A percentile compares a stretch with the other conserved stretches of the same genome.
phyloP scores from a whole-genome alignment of 2,113 vertebrate species.

The Tachysurus fulvidraco region DNA sequence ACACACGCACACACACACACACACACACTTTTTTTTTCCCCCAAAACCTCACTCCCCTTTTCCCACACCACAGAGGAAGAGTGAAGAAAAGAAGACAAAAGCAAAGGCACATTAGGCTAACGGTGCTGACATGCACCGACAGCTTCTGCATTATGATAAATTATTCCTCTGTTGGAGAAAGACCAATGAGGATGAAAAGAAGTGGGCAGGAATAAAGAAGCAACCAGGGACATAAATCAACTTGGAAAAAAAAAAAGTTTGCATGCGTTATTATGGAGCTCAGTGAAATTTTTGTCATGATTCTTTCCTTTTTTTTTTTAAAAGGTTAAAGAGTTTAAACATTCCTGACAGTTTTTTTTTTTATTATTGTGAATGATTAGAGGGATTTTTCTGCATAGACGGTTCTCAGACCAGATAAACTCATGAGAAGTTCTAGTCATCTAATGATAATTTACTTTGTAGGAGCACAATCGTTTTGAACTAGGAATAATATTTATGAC shows the following conservation, averaged over 20 bases:
- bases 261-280: constrained; percentile 49
- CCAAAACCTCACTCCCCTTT: not conserved
- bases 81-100: constrained; percentile 56
- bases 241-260: constrained; percentile 48
- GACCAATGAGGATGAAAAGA: constrained; percentile 1
- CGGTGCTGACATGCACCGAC: constrained; percentile 55
- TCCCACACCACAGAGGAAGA: constrained; percentile 45
- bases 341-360: constrained; percentile 9
- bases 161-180: constrained; percentile 61
- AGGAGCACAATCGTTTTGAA: not conserved
- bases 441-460: not conserved
- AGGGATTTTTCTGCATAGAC: constrained; percentile 1
- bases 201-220: constrained; percentile 52
- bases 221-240: constrained; percentile 58
- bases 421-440: not conserved
- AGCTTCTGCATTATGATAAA: constrained; percentile 61
- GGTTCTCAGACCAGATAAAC: constrained; percentile 11
- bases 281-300: constrained; percentile 43
- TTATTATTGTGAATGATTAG: constrained; percentile 23
- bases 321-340: constrained; percentile 1
- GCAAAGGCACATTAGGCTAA: constrained; percentile 58
- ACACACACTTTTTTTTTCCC: not conserved
- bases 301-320: constrained; percentile 31
- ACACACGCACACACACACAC: too few relatives aligned
- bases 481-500: not conserved